A percentile compares a stretch with the other conserved stretches of the same genome.
Conservation (phyloP, 2,113 vertebrate species). For the Bubalus kerabau region DNA sequence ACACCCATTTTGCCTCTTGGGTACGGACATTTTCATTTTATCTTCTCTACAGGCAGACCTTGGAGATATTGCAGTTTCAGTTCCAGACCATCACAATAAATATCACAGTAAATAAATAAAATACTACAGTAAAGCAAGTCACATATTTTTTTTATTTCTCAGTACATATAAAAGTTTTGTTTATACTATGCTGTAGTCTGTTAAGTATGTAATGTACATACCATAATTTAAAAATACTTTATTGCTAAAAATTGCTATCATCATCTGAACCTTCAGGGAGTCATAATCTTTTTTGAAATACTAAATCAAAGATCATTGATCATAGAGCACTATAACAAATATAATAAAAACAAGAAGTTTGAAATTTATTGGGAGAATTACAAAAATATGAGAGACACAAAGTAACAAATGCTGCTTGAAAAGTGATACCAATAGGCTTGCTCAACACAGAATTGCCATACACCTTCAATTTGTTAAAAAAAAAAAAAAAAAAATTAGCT, state of each 20-base stretch:
- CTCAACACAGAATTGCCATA: background rate
- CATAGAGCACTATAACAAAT: background rate
- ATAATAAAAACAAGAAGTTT: background rate
- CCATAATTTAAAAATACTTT: background rate
- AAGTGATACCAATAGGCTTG: background rate
- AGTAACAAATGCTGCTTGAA: background rate
- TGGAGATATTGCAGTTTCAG: background rate
- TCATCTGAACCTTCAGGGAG: background rate
- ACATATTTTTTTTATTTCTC: background rate
- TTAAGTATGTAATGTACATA: background rate
- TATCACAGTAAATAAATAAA: background rate
- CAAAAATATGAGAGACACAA: background rate
- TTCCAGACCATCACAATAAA: background rate
- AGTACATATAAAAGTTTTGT: background rate
- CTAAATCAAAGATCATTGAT: background rate
- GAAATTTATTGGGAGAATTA: background rate
- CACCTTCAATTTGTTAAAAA: background rate
- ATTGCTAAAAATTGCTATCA: background rate
- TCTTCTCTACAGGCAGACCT: background rate
- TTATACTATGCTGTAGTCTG: background rate
- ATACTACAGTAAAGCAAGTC: background rate
- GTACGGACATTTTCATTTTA: conserved; percentile 12
- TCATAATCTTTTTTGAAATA: background rate
- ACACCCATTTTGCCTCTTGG: background rate
- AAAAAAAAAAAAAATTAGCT: background rate